phyloP scores from a whole-genome alignment of 2,113 vertebrate species.

The Vidua chalybeata region DNA sequence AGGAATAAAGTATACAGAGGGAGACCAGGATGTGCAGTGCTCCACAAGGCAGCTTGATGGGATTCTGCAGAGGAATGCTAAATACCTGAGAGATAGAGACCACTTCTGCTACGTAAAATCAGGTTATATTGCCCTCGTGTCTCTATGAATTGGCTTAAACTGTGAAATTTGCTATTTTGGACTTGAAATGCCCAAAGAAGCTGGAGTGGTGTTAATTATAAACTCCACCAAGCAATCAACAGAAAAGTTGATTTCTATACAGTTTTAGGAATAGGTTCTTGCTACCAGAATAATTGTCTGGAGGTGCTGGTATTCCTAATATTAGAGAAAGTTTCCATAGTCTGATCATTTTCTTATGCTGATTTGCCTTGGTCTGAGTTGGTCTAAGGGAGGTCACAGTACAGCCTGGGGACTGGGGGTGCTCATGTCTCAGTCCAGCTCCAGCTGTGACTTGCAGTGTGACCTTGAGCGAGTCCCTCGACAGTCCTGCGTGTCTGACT shows the following conservation, averaged over 20 bases:
- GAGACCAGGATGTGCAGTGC: not conserved
- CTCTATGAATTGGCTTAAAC: not conserved
- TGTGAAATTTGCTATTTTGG: not conserved
- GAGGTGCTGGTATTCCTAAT: not conserved
- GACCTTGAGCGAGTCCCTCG: not conserved
- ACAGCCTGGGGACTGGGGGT: not conserved
- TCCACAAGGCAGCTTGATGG: not conserved
- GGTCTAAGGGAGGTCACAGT: not conserved
- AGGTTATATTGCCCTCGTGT: not conserved
- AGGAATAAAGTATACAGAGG: conserved; percentile 10
- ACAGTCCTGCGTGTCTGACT: not conserved
- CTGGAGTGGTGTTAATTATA: not conserved
- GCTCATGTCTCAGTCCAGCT: accelerated
- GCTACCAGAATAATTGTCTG: not conserved
- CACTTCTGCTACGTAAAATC: not conserved
- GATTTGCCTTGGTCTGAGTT: not conserved
- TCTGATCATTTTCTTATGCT: not conserved
- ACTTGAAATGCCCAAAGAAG: not conserved
- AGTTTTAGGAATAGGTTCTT: not conserved
- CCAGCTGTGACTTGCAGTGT: not conserved
- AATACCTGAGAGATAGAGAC: not conserved
- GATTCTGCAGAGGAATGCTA: conserved; percentile 17
- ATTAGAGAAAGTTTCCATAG: not conserved
- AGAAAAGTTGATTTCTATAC: not conserved
- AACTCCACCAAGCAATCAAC: not conserved